Evolutionary conservation across 2,113 vertebrate genomes (phyloP).

Genomic region (Podiceps cristatus): DNA sequence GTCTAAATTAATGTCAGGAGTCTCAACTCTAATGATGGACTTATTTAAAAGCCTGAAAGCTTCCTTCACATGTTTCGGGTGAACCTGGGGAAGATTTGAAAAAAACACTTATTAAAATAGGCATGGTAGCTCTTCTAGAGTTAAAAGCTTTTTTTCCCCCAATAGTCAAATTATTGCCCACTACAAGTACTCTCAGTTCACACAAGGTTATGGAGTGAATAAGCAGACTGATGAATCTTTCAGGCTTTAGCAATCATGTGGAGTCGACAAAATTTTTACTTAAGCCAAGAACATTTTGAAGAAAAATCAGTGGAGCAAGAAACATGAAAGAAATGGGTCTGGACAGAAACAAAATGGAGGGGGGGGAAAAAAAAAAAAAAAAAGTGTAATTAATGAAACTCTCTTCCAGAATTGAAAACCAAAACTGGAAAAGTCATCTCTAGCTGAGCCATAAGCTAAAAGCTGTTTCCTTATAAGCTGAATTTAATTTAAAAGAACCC

Average conservation of each 20-base stretch:
- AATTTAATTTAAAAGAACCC: neutral
- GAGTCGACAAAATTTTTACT: neutral
- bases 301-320: neutral
- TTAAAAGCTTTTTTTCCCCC: neutral
- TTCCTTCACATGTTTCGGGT: constrained; percentile 98
- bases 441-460: neutral
- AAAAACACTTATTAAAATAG: neutral
- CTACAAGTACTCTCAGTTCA: neutral
- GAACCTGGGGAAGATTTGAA: constrained; percentile 82
- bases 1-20: constrained; percentile 95
- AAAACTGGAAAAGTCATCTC: neutral
- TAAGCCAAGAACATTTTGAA: neutral
- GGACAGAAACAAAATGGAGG: neutral
- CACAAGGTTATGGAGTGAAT: neutral
- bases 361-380: neutral
- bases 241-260: neutral
- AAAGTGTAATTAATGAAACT: neutral
- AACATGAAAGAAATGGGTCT: neutral
- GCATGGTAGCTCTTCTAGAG: neutral
- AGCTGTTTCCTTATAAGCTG: neutral
- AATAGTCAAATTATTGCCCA: neutral
- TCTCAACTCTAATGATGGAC: constrained; percentile 97
- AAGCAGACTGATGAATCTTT: neutral
- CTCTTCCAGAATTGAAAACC: neutral
- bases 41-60: constrained; percentile 98